Conservation (phyloP, 2,113 vertebrate genomes). For the Diphyllodes magnificus region DNA sequence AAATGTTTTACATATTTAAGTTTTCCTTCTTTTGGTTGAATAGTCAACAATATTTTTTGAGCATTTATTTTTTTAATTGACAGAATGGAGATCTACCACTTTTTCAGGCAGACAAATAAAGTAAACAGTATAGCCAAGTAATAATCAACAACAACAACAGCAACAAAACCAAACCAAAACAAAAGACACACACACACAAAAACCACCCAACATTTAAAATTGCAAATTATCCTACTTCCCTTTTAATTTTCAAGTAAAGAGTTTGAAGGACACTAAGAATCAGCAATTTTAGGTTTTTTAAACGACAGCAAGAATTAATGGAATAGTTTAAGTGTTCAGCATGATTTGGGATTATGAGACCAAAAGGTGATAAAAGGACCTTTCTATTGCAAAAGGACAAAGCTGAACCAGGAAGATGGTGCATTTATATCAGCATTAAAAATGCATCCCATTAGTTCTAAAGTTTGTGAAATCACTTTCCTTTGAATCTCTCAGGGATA, state of each 20-base stretch:
- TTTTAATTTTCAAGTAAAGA: neutral
- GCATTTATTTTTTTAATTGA: neutral
- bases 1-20: neutral
- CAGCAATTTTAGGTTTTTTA: neutral
- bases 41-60: neutral
- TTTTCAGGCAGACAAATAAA: neutral
- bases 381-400: slow-evolving; percentile 12
- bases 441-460: slow-evolving; percentile 24
- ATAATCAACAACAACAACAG: neutral
- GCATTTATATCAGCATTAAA: slow-evolving; percentile 23
- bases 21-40: neutral
- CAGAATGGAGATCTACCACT: neutral
- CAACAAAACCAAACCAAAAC: neutral
- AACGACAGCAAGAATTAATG: slow-evolving; percentile 1
- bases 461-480: slow-evolving; percentile 25
- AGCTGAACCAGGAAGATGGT: neutral
- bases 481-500: slow-evolving; percentile 23
- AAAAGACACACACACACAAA: neutral
- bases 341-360: slow-evolving; percentile 39
- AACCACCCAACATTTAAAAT: neutral
- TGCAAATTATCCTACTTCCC: neutral
- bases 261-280: neutral
- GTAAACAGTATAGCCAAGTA: neutral
- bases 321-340: slow-evolving; percentile 1
- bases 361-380: slow-evolving; percentile 2